Evolutionary conservation across 30 jellyfish, hydroid and myxozoan species (phyloP), one percentile per base, ranked within the genome.

Genomic region (Turritopsis dohrnii): DNA sequence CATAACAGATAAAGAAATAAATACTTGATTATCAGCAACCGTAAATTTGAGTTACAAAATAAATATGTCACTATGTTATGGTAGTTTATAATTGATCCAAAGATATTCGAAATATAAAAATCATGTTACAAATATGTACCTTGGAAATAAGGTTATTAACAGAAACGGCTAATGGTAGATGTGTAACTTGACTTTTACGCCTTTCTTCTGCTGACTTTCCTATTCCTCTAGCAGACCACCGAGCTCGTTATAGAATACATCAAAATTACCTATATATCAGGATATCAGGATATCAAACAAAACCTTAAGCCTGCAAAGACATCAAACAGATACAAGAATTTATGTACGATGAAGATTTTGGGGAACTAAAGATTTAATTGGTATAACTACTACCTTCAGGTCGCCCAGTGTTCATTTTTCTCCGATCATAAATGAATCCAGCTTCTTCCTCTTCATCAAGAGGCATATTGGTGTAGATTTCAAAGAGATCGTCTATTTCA

Each of bases 201-300:
- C 89, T 83, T 22, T 83, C 89, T 60, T 83, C 89, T 7, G 87
- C 89, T 0, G 89, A 85, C 53, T 69, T 83, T n/a, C 89, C 22
- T 9, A 83, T 53, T 83, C 89, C 54, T 83, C 89, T 76, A 83
- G 29, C 75, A 83, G 31, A 25, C 76, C 53, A 22, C 72, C 52
- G 7, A 83, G 76, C 53, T 83, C 89, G 0, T 22, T 19, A 52
- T 83, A 83, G 41, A 69, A 83, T 29, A 21, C 23, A 8, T 71
- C 1, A 54, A 83, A 83, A n/a, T n/a, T n/a, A n/a, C n/a, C n/a
- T n/a, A n/a, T n/a, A n/a, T n/a, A n/a, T n/a, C n/a, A n/a, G n/a
- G n/a, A n/a, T n/a, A n/a, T n/a, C n/a, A n/a, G n/a, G n/a, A n/a
- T n/a, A n/a, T n/a, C n/a, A n/a, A n/a, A n/a, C n/a, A n/a, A n/a